These are phyloP conservation scores for Hemicentrotus pulcherrimus DNA, from an alignment of 35 echinoderm and acorn worm genomes.

Conservation along the genomic window DNA sequence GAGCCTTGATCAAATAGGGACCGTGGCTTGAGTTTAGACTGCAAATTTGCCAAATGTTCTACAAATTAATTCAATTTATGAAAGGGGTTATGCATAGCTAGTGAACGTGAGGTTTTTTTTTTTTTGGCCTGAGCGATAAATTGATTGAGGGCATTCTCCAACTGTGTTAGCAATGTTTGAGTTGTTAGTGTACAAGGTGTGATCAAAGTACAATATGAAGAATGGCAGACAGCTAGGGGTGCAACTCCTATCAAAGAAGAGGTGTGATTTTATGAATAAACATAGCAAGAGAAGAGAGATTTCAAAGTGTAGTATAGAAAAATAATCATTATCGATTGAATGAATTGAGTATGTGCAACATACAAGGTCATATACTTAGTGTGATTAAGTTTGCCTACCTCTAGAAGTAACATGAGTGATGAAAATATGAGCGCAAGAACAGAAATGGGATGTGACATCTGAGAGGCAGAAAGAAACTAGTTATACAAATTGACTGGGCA, in stretches of 20 bases:
- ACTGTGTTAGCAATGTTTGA: background rate
- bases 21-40: background rate
- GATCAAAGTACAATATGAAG: background rate
- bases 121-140: background rate
- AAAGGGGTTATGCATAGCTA: conserved; percentile 7
- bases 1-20: background rate
- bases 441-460: background rate
- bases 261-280: background rate
- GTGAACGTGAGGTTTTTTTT: background rate
- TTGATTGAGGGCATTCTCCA: background rate
- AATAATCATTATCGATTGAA: background rate
- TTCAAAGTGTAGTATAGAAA: background rate
- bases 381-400: background rate
- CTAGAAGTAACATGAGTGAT: background rate
- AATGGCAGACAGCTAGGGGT: background rate
- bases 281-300: background rate
- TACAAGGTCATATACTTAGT: background rate
- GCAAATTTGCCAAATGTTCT: conserved; percentile 3
- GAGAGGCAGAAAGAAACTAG: background rate
- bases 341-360: background rate
- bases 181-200: conserved; percentile 1
- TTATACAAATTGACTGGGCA: background rate
- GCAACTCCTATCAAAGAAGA: background rate
- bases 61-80: conserved; percentile 11
- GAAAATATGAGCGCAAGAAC: background rate